Evolutionary conservation across 1,140 invertebrate genomes (phyloP).

Genomic region (Nephila pilipes): DNA sequence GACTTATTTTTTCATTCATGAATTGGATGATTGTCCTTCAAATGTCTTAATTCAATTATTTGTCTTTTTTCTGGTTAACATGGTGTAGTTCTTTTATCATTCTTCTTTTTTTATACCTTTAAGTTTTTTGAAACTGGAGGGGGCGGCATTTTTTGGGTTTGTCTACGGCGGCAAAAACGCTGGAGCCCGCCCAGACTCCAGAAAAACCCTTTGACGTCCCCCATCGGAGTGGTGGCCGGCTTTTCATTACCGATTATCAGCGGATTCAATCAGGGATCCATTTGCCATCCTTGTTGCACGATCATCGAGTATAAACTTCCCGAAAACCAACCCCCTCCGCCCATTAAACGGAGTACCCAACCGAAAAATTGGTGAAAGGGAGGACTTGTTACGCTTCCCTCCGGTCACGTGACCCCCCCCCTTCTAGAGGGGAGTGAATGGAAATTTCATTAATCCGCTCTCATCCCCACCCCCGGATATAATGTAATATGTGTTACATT

Average conservation of each 20-base stretch:
- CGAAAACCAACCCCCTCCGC: neutral
- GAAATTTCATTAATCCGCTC: slow-evolving; percentile 69
- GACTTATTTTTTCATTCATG: too few species aligned
- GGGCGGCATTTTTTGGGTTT: too few species aligned
- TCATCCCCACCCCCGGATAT: slow-evolving; percentile 8
- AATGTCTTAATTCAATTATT: too few species aligned
- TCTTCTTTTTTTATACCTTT: too few species aligned
- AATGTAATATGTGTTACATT: slow-evolving; percentile 73
- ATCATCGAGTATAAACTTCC: neutral
- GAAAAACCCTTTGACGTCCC: neutral
- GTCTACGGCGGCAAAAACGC: too few species aligned
- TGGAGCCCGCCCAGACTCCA: too few species aligned
- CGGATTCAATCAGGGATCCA: slow-evolving; percentile 25
- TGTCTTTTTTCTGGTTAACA: too few species aligned
- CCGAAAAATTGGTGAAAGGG: slow-evolving; percentile 56
- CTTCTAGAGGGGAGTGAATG: slow-evolving; percentile 31
- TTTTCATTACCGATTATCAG: slow-evolving; percentile 23
- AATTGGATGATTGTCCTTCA: too few species aligned
- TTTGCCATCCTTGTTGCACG: neutral
- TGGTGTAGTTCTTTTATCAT: too few species aligned
- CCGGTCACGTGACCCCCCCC: slow-evolving; percentile 39
- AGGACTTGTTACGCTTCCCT: slow-evolving; percentile 50
- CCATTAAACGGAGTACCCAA: slow-evolving; percentile 62
- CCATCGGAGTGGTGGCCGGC: neutral
- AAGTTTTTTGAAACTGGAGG: too few species aligned